Conservation (phyloP, 2,797 vertebrate genomes). For the Microcaecilia unicolor region DNA sequence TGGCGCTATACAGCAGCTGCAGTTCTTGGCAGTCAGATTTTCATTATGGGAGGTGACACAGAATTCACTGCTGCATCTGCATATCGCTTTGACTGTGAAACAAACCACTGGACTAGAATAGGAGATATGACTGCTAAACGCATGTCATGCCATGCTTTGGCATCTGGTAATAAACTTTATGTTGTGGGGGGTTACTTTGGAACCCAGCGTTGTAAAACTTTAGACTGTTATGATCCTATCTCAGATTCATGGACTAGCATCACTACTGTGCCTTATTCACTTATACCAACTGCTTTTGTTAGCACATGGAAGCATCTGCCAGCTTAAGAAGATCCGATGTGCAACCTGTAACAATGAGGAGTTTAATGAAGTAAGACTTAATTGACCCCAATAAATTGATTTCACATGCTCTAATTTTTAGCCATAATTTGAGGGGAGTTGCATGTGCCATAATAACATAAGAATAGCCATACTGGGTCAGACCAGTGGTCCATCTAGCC, state of each 20-base stretch:
- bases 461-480: too few species aligned
- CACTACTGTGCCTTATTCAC: slow-evolving; percentile 89
- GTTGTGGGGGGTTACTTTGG: slow-evolving; percentile 93
- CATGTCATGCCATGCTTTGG: slow-evolving; percentile 89
- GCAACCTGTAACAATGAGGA: slow-evolving; percentile 1
- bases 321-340: slow-evolving; percentile 39
- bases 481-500: too few species aligned
- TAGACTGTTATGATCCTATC: slow-evolving; percentile 89
- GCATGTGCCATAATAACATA: too few species aligned
- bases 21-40: slow-evolving; percentile 87
- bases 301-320: slow-evolving; percentile 95
- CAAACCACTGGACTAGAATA: slow-evolving; percentile 80
- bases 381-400: too few species aligned
- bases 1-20: slow-evolving; percentile 90
- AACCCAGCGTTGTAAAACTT: slow-evolving; percentile 84
- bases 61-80: slow-evolving; percentile 86
- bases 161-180: slow-evolving; percentile 87
- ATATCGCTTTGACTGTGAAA: slow-evolving; percentile 89
- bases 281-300: slow-evolving; percentile 90
- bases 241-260: slow-evolving; percentile 89
- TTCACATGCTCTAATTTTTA: too few species aligned
- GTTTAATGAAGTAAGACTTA: slow-evolving; percentile 45
- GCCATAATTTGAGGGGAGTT: too few species aligned
- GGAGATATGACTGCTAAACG: slow-evolving; percentile 93
- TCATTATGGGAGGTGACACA: slow-evolving; percentile 92